Evolutionary conservation across 2,797 vertebrate species (phyloP).

Genomic region (Sebastolobus altivelis): DNA sequence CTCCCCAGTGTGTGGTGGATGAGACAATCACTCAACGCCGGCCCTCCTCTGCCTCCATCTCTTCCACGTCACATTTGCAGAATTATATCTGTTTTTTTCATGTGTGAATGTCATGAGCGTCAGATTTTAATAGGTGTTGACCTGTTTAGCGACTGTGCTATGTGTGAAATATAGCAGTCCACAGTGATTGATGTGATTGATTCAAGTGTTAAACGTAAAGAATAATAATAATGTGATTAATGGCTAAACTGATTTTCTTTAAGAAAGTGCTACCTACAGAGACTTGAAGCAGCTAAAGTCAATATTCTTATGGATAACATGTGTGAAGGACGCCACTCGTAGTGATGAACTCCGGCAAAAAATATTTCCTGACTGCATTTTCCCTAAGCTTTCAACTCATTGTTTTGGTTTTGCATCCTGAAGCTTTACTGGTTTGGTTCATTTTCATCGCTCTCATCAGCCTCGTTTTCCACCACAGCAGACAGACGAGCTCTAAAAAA

Average conservation of each 20-base stretch:
- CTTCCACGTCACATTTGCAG: slow-evolving; percentile 24
- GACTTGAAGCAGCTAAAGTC: background rate
- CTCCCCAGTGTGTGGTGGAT: slow-evolving; percentile 40
- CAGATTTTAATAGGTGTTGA: slow-evolving; percentile 33
- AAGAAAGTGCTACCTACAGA: background rate
- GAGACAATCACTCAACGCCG: slow-evolving; percentile 46
- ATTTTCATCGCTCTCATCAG: too few species aligned
- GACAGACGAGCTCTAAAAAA: background rate
- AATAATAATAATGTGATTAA: slow-evolving; percentile 5
- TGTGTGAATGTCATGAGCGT: slow-evolving; percentile 3
- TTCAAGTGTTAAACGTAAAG: background rate
- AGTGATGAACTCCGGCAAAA: background rate
- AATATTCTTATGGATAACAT: background rate
- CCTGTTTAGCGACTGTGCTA: slow-evolving; percentile 14
- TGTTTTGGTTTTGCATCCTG: background rate
- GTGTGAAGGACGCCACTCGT: background rate
- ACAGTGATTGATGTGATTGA: slow-evolving; percentile 10
- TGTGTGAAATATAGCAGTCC: slow-evolving; percentile 9
- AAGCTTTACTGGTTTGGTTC: background rate
- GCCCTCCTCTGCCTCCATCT: slow-evolving; percentile 13
- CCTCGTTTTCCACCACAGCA: background rate
- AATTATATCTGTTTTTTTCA: background rate
- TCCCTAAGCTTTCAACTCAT: background rate
- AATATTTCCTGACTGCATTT: background rate
- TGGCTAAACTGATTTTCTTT: background rate